These are phyloP conservation scores for Dinoponera quadriceps DNA, from an alignment of 1,140 invertebrate species.

Conservation along the genomic window DNA sequence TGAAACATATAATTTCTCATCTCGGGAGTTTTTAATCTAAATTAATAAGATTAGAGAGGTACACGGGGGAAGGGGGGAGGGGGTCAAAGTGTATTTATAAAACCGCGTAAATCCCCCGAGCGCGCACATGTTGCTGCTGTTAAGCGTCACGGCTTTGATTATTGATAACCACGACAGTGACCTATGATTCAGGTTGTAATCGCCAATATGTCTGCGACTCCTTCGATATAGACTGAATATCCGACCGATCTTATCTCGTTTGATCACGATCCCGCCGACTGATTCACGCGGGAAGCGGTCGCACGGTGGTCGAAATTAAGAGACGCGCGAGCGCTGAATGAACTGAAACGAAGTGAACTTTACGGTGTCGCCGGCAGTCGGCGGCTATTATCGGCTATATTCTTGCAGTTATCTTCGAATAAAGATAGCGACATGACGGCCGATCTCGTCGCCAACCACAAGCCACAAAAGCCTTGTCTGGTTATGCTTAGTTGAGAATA, in stretches of 20 bases:
- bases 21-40: too few species aligned
- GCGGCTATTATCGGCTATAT: not conserved
- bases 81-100: too few species aligned
- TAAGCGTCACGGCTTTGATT: not conserved
- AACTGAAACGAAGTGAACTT: too few species aligned
- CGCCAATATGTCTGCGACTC: not conserved
- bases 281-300: not conserved
- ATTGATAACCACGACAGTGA: slow-evolving; percentile 13
- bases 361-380: too few species aligned
- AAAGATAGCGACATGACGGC: not conserved
- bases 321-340: too few species aligned
- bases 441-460: not conserved
- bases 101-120: too few species aligned
- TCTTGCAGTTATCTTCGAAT: not conserved
- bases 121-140: not conserved
- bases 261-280: not conserved
- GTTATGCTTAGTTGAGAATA: not conserved
- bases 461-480: slow-evolving; percentile 6
- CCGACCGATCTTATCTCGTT: not conserved
- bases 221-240: not conserved
- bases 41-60: too few species aligned
- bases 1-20: too few species aligned
- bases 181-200: not conserved
- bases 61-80: too few species aligned
- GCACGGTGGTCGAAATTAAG: not conserved